Evolutionary conservation across 2,888 invertebrate species (phyloP), one percentile per base, ranked within the genome.

Genomic region (Xestia ashworthii): DNA sequence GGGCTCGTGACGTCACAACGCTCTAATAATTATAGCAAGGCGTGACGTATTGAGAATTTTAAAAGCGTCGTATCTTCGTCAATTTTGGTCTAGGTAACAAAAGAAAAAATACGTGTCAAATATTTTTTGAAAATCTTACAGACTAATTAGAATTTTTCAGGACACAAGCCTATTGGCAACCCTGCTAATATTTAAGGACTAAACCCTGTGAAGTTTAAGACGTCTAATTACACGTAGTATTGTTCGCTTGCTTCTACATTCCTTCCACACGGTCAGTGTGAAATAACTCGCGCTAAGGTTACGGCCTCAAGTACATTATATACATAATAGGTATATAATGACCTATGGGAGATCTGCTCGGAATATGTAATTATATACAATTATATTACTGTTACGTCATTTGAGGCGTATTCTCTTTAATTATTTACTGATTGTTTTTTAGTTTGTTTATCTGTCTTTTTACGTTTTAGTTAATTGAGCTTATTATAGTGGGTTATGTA

Each of bases 261-360:
- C 66, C 72, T 70, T 3, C 62, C 65, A 82, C 78, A 86, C 88
- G 82, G 82, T 68, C 84, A 77, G 71, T 38, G 14, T 62, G 50
- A 53, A 81, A 83, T 79, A 65, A 71, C 83, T 85, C 58, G n/a
- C 48, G 32, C 1, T 75, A 71, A 85, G 84, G 83, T 85, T 75
- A 48, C 62, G 78, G 70, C 75, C 86, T 83, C 69, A 50, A 71
- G 73, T 53, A 65, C 65, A n/a, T 65, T 44, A 60, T 46, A 46
- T 50, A 64, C 50, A 53, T 81, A 81, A 81, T 79, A 81, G 44
- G 46, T 67, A 84, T 53, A 72, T 84, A 82, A 76, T 86, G 73
- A 81, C 81, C 67, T 83, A 86, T 81, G 83, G 84, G 88, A 87
- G 80, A 85, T 86, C 83, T 87, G 71, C 66, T 76, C 82, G 74